These are phyloP conservation scores for Eulithis prunata DNA, from an alignment of 2,888 invertebrate genomes.

Conservation along the genomic window DNA sequence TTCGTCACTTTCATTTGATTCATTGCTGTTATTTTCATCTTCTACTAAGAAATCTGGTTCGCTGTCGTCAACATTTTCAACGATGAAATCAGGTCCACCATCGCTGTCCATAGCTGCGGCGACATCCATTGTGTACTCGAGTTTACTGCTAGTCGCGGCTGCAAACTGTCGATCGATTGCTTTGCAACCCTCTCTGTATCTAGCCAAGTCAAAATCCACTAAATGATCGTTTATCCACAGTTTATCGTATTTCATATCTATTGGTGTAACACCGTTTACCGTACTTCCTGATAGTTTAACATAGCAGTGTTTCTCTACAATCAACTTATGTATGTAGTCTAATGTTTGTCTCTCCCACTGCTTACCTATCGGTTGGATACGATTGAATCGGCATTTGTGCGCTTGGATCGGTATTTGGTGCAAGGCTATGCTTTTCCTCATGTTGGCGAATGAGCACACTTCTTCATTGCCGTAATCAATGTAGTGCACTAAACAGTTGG, in stretches of 20 bases:
- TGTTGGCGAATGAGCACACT: slow-evolving; percentile 77
- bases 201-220: slow-evolving; percentile 74
- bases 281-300: slow-evolving; percentile 73
- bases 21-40: slow-evolving; percentile 39
- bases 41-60: slow-evolving; percentile 48
- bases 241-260: slow-evolving; percentile 68
- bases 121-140: neutral
- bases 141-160: slow-evolving; percentile 30
- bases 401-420: slow-evolving; percentile 88
- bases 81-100: slow-evolving; percentile 48
- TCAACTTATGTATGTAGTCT: slow-evolving; percentile 84
- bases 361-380: slow-evolving; percentile 59
- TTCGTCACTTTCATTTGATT: slow-evolving; percentile 29
- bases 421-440: slow-evolving; percentile 86
- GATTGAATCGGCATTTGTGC: slow-evolving; percentile 82
- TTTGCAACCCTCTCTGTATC: slow-evolving; percentile 65
- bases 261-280: slow-evolving; percentile 59
- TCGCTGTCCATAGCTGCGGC: slow-evolving; percentile 47
- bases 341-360: slow-evolving; percentile 82
- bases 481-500: slow-evolving; percentile 85
- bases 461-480: slow-evolving; percentile 94
- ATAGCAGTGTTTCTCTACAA: slow-evolving; percentile 84
- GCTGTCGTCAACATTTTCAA: slow-evolving; percentile 6
- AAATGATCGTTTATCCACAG: slow-evolving; percentile 77
- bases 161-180: slow-evolving; percentile 58